phyloP scores from a whole-genome alignment of 2,113 vertebrate species.

The Rhinoptilus africanus region DNA sequence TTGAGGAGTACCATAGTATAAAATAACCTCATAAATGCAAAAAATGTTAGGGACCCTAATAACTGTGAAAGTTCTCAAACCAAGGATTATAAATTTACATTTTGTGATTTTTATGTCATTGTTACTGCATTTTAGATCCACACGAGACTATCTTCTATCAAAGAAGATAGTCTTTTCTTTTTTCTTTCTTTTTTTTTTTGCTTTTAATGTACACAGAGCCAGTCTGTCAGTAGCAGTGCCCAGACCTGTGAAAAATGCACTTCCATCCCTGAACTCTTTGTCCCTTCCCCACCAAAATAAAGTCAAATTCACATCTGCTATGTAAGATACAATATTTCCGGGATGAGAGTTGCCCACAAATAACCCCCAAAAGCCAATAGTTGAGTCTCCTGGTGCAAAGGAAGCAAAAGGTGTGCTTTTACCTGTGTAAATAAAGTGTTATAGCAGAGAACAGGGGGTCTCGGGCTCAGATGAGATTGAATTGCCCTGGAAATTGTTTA shows the following conservation, averaged over 20 bases:
- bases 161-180: not conserved
- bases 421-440: not conserved
- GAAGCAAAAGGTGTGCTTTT: not conserved
- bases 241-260: not conserved
- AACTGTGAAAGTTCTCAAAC: not conserved
- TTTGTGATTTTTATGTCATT: not conserved
- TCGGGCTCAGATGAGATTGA: not conserved
- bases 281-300: not conserved
- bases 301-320: not conserved
- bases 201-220: not conserved
- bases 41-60: not conserved
- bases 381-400: not conserved
- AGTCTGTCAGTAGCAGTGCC: not conserved
- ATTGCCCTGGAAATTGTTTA: constrained; percentile 15
- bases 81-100: not conserved
- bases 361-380: not conserved
- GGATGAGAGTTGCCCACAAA: not conserved
- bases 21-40: not conserved
- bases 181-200: not conserved
- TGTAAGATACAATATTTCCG: not conserved
- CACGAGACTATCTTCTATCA: not conserved
- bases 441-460: not conserved
- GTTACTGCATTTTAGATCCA: not conserved
- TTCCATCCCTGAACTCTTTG: not conserved
- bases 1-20: not conserved